Evolutionary conservation across 2,888 invertebrate species (phyloP), one percentile per base, ranked within the genome.

Genomic region (Leptopilina myrica): DNA sequence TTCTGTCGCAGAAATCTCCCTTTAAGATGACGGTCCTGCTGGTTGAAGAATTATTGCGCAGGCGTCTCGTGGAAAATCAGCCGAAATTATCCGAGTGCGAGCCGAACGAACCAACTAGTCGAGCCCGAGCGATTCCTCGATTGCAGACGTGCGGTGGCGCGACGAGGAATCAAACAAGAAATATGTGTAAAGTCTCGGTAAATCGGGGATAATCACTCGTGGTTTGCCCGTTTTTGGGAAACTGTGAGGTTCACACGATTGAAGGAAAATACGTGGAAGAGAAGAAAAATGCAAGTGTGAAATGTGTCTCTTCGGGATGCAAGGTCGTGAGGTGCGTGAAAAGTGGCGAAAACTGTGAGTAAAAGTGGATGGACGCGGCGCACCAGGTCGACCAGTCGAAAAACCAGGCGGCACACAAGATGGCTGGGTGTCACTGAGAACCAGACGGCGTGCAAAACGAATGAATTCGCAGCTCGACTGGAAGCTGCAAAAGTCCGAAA

Each of bases 111-210:
- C 7, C n/a, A n/a, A 66, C 33, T 77, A 79, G 81, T 79, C 79
- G 81, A 81, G 79, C 69, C 77, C 76, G 79, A 81, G 76, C 79
- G 79, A 77, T 81, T 76, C 78, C 67, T 53, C 76, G 78, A 78
- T 81, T 76, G 77, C 76, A 77, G 75, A 75, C 79, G 79, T 79
- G 79, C 77, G 77, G 77, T 79, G 79, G 81, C 79, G 79, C 81
- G 79, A 79, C 69, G 79, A 77, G 78, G 56, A 46, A 49, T 11
- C 49, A 49, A 49, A 69, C 79, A 73, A 49, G 78, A 73, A 26
- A 78, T 49, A 49, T 78, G 78, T 73, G 64, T 75, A 78, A 33
- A 78, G 26, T 62, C 59, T 80, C 66, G 77, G 20, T 64, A 46
- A 78, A 77, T 59, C 64, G 76, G 43, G 76, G 64, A 46, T 76